Evolutionary conservation across 2,797 vertebrate genomes (phyloP), one percentile per base, ranked within the genome.

Genomic region (Oreochromis grahami): DNA sequence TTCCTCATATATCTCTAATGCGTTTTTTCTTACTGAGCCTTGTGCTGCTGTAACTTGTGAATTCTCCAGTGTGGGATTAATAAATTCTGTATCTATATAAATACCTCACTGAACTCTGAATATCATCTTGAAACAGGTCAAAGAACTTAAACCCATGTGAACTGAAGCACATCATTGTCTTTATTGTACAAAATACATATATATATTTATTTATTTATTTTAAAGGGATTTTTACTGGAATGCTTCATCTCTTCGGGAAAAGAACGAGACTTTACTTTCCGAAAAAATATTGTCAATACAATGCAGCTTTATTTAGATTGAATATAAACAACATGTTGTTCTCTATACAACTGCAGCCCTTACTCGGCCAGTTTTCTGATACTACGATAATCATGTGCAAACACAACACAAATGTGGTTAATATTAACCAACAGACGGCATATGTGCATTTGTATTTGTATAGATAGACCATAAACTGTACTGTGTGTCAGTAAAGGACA

Each of bases 401-500:
- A 80, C 63, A 81, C 15, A 79, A 83, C 84, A 90, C 65, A 89
- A 84, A 88, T 84, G 76, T 41, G 86, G 74, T 90, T 74, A 77
- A 76, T 81, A 89, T 82, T 51, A 86, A 85, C 76, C 81, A 91
- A 52, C 78, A 79, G 72, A 65, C 63, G 51, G 52, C 76, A 32
- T 65, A 29, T 53, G 68, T 80, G 10, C 58, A 63, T 63, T 63
- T 63, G 26, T 17, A 29, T 58, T 58, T 58, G 17, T 63, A 88
- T 74, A 83, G 86, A 91, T 80, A 78, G 34, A 86, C 55, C 81
- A 84, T 76, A 83, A 87, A 80, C 77, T 48, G 12, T 51, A 48
- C 36, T 78, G 60, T 21, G 26, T n/a, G 11, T 74, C 38, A 78
- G 13, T 78, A 52, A 84, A 80, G 32, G 58, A 55, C 38, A 13